A percentile compares a stretch with the other conserved stretches of the same genome.
phyloP scores from a whole-genome alignment of 2,888 invertebrate species.

The Apodemia mormo region DNA sequence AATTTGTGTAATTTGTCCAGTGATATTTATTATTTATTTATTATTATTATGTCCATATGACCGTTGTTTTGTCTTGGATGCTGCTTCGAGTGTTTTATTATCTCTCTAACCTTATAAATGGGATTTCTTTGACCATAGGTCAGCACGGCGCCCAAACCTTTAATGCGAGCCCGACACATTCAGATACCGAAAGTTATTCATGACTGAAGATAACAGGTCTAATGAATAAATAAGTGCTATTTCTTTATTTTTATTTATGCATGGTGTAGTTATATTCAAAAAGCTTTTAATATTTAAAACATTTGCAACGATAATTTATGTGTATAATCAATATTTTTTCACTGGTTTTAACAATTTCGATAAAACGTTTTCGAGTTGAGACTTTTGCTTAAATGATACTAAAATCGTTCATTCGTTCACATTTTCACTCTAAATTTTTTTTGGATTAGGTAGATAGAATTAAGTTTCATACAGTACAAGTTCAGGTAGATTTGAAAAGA shows the following conservation, averaged over 20 bases:
- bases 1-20: too few relatives aligned
- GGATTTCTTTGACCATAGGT: neutral
- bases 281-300: conserved; percentile 1
- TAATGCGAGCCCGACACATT: neutral
- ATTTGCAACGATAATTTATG: conserved; percentile 4
- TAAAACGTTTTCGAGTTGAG: too few relatives aligned
- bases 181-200: neutral
- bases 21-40: too few relatives aligned
- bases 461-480: too few relatives aligned
- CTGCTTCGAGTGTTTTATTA: conserved; percentile 2
- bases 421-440: too few relatives aligned
- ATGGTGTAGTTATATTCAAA: conserved; percentile 13
- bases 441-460: too few relatives aligned
- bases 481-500: too few relatives aligned
- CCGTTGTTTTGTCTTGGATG: neutral
- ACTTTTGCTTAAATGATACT: too few relatives aligned
- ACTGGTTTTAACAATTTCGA: neutral
- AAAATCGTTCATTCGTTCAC: too few relatives aligned
- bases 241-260: neutral
- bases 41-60: neutral
- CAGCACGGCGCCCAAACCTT: neutral
- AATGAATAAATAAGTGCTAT: conserved; percentile 5
- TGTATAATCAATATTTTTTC: neutral
- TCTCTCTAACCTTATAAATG: neutral
- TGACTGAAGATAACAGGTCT: neutral